These are phyloP conservation scores for Clistopyga incitator DNA, from an alignment of 2,888 invertebrate species.

Conservation along the genomic window DNA sequence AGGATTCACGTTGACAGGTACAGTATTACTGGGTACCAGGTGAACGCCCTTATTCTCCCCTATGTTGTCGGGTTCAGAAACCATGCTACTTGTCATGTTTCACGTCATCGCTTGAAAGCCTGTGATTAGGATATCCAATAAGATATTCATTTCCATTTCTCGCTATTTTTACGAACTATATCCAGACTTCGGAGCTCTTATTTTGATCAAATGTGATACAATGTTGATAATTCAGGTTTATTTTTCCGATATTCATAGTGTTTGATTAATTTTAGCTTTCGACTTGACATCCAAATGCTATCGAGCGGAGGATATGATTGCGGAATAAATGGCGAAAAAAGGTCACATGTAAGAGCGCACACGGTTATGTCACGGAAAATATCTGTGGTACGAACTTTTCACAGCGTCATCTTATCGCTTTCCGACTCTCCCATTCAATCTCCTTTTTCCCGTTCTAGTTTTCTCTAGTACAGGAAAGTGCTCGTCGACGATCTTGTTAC, in stretches of 20 bases:
- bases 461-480: conserved; percentile 22
- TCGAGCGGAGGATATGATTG: conserved; percentile 41
- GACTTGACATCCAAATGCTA: neutral
- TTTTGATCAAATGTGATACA: too few species aligned
- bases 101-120: neutral
- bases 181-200: neutral
- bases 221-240: neutral
- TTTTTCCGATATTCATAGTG: neutral
- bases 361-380: conserved; percentile 18
- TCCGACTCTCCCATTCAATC: conserved; percentile 9
- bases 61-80: neutral
- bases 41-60: neutral
- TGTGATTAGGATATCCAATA: conserved; percentile 8
- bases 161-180: conserved; percentile 73
- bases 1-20: neutral
- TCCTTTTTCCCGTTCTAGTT: conserved; percentile 27
- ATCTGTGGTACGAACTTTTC: conserved; percentile 28
- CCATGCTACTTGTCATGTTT: conserved; percentile 10
- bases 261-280: neutral
- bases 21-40: neutral
- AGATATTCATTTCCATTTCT: conserved; percentile 49
- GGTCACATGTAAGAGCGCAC: neutral
- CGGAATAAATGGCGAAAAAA: conserved; percentile 1
- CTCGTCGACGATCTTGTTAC: conserved; percentile 27
- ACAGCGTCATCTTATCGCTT: conserved; percentile 33